Evolutionary conservation across 2,888 invertebrate genomes (phyloP), one percentile per base, ranked within the genome.

Genomic region (Metopia argyrocephala): DNA sequence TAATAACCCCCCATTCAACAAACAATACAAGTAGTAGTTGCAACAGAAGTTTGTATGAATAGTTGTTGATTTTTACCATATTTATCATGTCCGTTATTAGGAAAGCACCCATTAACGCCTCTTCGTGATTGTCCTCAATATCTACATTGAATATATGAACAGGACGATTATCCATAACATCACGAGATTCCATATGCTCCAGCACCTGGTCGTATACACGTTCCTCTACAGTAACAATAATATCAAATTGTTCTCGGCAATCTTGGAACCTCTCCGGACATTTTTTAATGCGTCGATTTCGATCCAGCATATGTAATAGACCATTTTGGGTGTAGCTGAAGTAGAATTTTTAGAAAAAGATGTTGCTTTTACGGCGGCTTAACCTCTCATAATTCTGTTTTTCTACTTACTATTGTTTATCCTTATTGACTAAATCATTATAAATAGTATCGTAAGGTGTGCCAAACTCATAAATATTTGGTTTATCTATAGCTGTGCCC

Each of bases 71-170:
- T 68, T 80, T 82, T 92, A 96, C 96, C 94, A 96, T 94, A 73
- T 95, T 94, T 84, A 98, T 96, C 91, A 99, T 93, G 91, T 99
- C 98, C 91, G 97, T 97, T 84, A 99, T 98, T 85, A 98, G 93
- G 91, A 99, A 98, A 45, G 99, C 99, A 84, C 99, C 99, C 87
- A 99, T 95, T 3, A 99, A 97, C 0, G 99, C 99, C 91, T 99
- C 99, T 90, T 99, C 99, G 84, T 99, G 98, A 91, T 99, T 99
- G 92, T 99, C 99, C 90, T 97, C 98, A 86, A 99, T 98, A 89
- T 99, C 99, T 85, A 99, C 95, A 90, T 99, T 99, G 73, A 99
- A 95, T 54, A 99, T 94, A 92, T 99, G 99, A 2, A 97, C 98
- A 5, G 97, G 96, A 69, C 96, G 95, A 90, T 96, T 96, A 85